Evolutionary conservation across 2,113 vertebrate species (phyloP).

Genomic region (Tiliqua scincoides): DNA sequence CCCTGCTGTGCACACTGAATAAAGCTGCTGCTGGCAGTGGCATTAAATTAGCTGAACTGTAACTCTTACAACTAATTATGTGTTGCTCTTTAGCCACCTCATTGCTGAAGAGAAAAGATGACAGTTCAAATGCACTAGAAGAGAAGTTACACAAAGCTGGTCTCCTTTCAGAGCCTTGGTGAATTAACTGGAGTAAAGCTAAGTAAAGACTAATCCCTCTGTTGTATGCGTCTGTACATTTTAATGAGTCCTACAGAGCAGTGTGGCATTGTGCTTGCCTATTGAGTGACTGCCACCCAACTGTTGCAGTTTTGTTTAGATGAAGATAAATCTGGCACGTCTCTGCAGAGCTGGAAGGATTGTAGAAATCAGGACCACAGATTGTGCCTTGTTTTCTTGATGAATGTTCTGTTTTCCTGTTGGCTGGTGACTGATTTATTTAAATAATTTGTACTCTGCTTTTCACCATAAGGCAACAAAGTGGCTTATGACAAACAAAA

Average conservation of each 20-base stretch:
- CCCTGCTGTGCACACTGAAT: not conserved
- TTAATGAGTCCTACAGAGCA: conserved; percentile 3
- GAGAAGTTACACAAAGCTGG: not conserved
- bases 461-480: not conserved
- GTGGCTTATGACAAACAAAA: too few relatives aligned
- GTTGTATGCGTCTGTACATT: not conserved
- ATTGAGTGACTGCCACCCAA: not conserved
- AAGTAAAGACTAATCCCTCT: conserved; percentile 17
- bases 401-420: too few relatives aligned
- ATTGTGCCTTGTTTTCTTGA: too few relatives aligned
- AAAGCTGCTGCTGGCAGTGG: not conserved
- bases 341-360: not conserved
- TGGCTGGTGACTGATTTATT: not conserved
- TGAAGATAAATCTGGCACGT: not conserved
- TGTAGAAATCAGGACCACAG: not conserved
- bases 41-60: not conserved
- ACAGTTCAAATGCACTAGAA: not conserved
- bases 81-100: not conserved
- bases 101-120: not conserved
- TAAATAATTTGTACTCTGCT: not conserved
- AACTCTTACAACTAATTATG: not conserved
- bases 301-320: not conserved
- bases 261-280: not conserved
- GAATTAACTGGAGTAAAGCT: not conserved
- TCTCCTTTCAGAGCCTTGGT: not conserved